These are phyloP conservation scores for Montipora foliosa DNA, from an alignment of 64 coral and sea anemone genomes.

Conservation along the genomic window DNA sequence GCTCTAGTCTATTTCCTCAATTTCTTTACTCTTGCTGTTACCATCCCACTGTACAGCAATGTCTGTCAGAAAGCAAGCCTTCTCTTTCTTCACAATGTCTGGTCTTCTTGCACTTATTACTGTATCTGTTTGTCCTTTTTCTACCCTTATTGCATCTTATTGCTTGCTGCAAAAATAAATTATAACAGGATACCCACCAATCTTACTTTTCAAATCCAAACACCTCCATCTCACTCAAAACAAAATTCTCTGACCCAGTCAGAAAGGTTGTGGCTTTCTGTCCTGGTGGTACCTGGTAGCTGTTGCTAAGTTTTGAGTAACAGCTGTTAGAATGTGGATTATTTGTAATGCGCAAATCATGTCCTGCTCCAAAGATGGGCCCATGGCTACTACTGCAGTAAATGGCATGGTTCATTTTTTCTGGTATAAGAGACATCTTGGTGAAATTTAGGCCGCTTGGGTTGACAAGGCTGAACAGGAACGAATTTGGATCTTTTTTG, in stretches of 20 bases:
- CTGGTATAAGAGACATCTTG: slow-evolving; percentile 34
- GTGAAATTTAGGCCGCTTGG: slow-evolving; percentile 17
- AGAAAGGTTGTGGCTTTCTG: slow-evolving; percentile 16
- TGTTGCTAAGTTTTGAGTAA: neutral
- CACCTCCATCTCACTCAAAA: slow-evolving; percentile 47
- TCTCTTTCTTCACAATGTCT: too few species aligned
- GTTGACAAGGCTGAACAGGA: slow-evolving; percentile 81
- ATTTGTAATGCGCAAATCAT: slow-evolving; percentile 56
- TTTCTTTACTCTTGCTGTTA: too few species aligned
- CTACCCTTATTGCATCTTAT: neutral
- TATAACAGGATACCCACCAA: neutral
- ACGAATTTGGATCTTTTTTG: slow-evolving; percentile 10
- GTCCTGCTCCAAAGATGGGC: slow-evolving; percentile 61
- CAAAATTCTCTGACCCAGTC: slow-evolving; percentile 30
- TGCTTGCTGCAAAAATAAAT: too few species aligned
- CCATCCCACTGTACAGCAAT: too few species aligned
- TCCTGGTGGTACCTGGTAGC: slow-evolving; percentile 36
- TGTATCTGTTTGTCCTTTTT: neutral
- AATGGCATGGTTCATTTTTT: slow-evolving; percentile 24
- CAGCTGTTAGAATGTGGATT: slow-evolving; percentile 12
- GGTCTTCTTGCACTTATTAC: too few species aligned
- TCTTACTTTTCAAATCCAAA: slow-evolving; percentile 26
- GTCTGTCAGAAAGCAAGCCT: too few species aligned
- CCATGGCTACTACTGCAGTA: slow-evolving; percentile 38
- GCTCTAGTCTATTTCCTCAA: too few species aligned